Conservation (phyloP, 2,797 vertebrate species). For the Cygnus olor region DNA sequence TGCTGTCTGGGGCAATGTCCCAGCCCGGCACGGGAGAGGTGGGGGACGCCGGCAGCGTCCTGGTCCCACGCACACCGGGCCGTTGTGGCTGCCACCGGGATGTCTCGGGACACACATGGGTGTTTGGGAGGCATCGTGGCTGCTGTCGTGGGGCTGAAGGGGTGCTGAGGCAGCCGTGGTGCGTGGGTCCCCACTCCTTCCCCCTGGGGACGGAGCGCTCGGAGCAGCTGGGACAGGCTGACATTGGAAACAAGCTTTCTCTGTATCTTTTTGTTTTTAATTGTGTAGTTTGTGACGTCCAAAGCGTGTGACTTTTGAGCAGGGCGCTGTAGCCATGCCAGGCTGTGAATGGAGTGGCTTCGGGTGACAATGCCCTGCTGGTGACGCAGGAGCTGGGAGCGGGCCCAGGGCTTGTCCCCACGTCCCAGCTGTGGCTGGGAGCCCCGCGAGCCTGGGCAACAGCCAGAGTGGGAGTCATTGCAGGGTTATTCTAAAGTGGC, state of each 20-base stretch:
- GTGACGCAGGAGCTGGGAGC: background rate
- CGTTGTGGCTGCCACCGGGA: background rate
- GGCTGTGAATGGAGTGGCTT: background rate
- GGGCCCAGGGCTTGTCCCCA: background rate
- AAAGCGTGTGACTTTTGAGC: conserved; percentile 56
- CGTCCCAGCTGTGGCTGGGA: background rate
- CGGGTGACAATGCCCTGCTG: background rate
- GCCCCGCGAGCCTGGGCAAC: background rate
- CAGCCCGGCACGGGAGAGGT: background rate
- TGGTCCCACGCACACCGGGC: rapidly evolving
- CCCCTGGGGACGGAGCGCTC: background rate
- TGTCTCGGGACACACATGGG: background rate
- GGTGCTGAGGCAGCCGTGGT: background rate
- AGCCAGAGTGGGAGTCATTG: rapidly evolving
- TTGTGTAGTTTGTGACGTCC: conserved; percentile 45
- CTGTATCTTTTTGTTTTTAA: background rate
- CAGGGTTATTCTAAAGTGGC: no score
- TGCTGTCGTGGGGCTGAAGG: background rate
- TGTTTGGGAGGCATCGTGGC: background rate
- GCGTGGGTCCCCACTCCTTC: background rate
- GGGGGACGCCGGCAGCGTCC: background rate
- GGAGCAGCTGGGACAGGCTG: background rate
- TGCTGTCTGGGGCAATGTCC: background rate
- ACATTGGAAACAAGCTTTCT: conserved; percentile 19
- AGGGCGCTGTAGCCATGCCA: conserved; percentile 15